These are phyloP conservation scores for Brachystomella parvula DNA, from an alignment of 1,140 invertebrate species.

Conservation along the genomic window DNA sequence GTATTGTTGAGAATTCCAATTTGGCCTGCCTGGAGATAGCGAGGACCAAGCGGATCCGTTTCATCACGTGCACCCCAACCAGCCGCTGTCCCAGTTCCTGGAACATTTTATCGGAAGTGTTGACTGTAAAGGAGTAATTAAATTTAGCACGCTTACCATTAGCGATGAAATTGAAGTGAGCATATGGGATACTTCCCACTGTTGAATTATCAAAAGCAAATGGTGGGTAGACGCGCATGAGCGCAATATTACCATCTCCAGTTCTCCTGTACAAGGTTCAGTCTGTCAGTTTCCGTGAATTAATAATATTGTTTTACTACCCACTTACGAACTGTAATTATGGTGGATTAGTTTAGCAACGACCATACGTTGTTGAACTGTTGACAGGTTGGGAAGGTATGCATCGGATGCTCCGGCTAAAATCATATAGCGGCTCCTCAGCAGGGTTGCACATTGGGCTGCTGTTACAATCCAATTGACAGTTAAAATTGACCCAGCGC, in stretches of 20 bases:
- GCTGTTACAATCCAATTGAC: background rate
- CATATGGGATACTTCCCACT: background rate
- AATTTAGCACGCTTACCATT: background rate
- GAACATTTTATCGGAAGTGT: background rate
- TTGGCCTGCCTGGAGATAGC: background rate
- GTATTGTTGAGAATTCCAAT: background rate
- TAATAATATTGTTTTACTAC: background rate
- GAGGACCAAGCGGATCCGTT: background rate
- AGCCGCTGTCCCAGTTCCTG: background rate
- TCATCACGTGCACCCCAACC: background rate
- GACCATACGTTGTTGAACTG: background rate
- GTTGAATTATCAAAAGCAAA: conserved; percentile 2
- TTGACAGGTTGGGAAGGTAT: background rate
- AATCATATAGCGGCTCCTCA: background rate
- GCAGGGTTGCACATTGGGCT: background rate
- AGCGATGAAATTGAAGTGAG: background rate
- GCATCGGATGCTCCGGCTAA: background rate
- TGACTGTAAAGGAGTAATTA: background rate
- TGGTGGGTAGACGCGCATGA: background rate
- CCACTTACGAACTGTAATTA: background rate
- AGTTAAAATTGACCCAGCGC: background rate
- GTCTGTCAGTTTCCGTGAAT: too few species aligned
- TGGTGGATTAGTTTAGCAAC: background rate
- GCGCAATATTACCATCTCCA: background rate
- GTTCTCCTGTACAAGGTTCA: background rate